These are phyloP conservation scores for Oreochromis niloticus DNA, from an alignment of 2,113 vertebrate genomes.

Conservation along the genomic window DNA sequence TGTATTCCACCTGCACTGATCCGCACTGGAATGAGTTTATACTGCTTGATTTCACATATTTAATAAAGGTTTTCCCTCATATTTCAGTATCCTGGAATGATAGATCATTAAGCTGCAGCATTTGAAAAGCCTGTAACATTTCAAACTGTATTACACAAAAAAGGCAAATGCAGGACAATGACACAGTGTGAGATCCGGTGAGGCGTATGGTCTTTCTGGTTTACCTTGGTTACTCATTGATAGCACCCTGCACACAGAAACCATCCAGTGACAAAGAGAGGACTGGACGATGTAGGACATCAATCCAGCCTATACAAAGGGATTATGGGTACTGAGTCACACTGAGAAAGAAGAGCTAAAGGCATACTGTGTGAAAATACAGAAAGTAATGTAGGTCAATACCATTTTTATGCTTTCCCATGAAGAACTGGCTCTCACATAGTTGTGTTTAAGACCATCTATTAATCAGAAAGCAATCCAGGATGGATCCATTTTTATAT, in stretches of 20 bases:
- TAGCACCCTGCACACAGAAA: neutral
- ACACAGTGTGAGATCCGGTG: neutral
- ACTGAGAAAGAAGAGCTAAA: neutral
- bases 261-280: neutral
- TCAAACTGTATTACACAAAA: neutral
- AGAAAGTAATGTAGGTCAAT: constrained; percentile 46
- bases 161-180: neutral
- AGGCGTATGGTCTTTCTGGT: neutral
- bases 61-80: neutral
- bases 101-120: neutral
- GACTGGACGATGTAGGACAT: neutral
- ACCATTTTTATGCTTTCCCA: constrained; percentile 23
- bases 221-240: constrained; percentile 39
- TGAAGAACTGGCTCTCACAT: constrained; percentile 19
- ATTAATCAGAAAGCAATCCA: constrained; percentile 6
- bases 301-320: neutral
- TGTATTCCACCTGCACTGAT: neutral
- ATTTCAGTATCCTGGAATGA: neutral
- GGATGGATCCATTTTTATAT: neutral
- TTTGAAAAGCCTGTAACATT: neutral
- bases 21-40: neutral
- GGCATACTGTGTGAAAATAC: constrained; percentile 11
- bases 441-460: neutral
- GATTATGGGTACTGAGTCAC: constrained; percentile 25
- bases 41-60: neutral